Percentiles rank a stretch among this genome's conserved stretches.
These are phyloP conservation scores for Arctopsyche grandis DNA, from an alignment of 1,140 invertebrate genomes.

Conservation along the genomic window DNA sequence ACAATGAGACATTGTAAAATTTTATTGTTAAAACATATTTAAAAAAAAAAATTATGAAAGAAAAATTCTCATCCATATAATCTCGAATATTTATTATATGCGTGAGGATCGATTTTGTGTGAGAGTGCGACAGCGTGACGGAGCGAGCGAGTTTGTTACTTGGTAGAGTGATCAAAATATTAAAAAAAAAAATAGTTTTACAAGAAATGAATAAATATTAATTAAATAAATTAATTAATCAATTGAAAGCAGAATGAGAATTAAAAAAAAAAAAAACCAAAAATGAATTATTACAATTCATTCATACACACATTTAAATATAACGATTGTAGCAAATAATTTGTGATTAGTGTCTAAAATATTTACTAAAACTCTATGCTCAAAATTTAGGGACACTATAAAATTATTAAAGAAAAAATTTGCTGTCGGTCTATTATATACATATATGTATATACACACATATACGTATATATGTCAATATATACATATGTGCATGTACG, in stretches of 20 bases:
- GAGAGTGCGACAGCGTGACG: not conserved
- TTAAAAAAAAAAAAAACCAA: not conserved
- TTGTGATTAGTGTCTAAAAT: slow-evolving; percentile 52
- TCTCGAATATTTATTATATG: slow-evolving; percentile 24
- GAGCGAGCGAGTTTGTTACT: not conserved
- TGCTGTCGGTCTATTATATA: slow-evolving; percentile 37
- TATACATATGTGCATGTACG: not conserved
- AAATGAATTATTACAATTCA: slow-evolving; percentile 16
- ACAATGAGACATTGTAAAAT: slow-evolving; percentile 6
- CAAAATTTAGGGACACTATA: slow-evolving; percentile 55
- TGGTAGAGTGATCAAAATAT: slow-evolving; percentile 10
- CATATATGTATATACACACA: not conserved
- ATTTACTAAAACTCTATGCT: slow-evolving; percentile 54
- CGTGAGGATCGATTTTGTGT: not conserved
- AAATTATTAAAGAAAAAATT: slow-evolving; percentile 34
- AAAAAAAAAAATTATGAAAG: not conserved
- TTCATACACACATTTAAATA: slow-evolving; percentile 30
- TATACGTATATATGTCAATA: not conserved
- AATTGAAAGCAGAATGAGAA: slow-evolving; percentile 11
- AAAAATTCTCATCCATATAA: slow-evolving; percentile 8
- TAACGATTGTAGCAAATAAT: slow-evolving; percentile 46
- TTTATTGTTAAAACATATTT: slow-evolving; percentile 4
- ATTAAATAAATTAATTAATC: not conserved
- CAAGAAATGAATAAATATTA: slow-evolving; percentile 10
- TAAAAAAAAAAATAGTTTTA: slow-evolving; percentile 14